Evolutionary conservation across 2,113 vertebrate genomes (phyloP).

Genomic region (Galeopterus variegatus): DNA sequence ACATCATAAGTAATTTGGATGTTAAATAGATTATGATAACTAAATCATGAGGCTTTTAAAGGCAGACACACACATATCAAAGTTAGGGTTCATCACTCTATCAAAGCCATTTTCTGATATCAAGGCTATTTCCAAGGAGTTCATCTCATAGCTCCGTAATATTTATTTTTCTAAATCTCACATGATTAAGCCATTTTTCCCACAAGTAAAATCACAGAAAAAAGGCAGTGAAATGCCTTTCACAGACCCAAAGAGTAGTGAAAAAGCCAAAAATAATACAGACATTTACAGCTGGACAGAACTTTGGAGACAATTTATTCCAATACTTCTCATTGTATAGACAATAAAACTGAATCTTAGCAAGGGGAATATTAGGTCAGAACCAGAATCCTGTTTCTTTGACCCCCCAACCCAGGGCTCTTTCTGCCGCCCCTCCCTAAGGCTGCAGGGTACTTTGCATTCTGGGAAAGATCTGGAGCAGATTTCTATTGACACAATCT

Average conservation of each 20-base stretch:
- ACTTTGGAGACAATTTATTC: neutral
- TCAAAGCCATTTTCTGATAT: slow-evolving; percentile 2
- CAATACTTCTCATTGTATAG: neutral
- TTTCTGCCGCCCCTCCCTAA: neutral
- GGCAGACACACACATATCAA: neutral
- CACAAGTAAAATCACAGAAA: slow-evolving; percentile 41
- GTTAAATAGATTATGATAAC: neutral
- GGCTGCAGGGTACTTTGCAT: neutral
- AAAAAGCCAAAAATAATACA: slow-evolving; percentile 53
- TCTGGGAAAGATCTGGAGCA: neutral
- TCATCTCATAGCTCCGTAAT: neutral
- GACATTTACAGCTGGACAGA: neutral
- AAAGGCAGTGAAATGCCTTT: slow-evolving; percentile 54
- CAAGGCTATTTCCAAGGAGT: slow-evolving; percentile 10
- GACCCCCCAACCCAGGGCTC: neutral
- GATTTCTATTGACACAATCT: neutral
- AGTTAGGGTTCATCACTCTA: neutral
- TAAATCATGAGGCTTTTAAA: slow-evolving; percentile 1
- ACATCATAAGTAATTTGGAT: neutral
- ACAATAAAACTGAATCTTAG: neutral
- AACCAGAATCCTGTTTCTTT: neutral
- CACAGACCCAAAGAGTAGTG: slow-evolving; percentile 1
- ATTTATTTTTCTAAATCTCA: slow-evolving; percentile 54
- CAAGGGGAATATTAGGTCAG: neutral
- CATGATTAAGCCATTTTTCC: slow-evolving; percentile 16